These are phyloP conservation scores for Eupithecia exiguata DNA, from an alignment of 2,888 invertebrate species.

Conservation along the genomic window DNA sequence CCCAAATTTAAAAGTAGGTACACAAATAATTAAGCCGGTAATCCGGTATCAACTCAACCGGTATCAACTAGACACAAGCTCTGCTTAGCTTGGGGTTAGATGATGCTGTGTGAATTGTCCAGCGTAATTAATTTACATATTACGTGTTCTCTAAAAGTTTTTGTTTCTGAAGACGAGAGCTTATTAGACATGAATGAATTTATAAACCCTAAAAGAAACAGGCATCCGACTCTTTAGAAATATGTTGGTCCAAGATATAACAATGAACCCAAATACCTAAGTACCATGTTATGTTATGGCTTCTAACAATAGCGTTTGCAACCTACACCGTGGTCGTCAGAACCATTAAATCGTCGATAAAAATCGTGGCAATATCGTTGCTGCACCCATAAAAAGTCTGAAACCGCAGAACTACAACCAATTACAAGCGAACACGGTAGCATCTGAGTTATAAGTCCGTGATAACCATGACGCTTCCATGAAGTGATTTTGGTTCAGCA, in stretches of 20 bases:
- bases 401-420: constrained; percentile 25
- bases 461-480: neutral
- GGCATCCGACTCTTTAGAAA: neutral
- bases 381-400: neutral
- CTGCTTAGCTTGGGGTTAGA: too few relatives aligned
- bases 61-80: too few relatives aligned
- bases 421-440: constrained; percentile 23
- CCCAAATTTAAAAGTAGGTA: too few relatives aligned
- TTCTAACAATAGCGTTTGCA: neutral
- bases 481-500: neutral
- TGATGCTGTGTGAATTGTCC: too few relatives aligned
- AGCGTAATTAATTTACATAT: too few relatives aligned
- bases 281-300: neutral
- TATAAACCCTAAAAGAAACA: neutral
- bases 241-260: neutral
- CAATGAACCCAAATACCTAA: neutral
- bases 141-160: too few relatives aligned
- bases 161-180: too few relatives aligned
- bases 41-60: too few relatives aligned
- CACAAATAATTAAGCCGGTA: too few relatives aligned
- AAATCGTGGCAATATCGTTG: constrained; percentile 18
- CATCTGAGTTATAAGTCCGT: neutral
- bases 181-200: too few relatives aligned
- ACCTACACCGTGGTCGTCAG: constrained; percentile 1
- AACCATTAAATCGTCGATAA: constrained; percentile 15